These are phyloP conservation scores for Drosophila birchii DNA, from an alignment of 2,888 invertebrate genomes.

Conservation along the genomic window DNA sequence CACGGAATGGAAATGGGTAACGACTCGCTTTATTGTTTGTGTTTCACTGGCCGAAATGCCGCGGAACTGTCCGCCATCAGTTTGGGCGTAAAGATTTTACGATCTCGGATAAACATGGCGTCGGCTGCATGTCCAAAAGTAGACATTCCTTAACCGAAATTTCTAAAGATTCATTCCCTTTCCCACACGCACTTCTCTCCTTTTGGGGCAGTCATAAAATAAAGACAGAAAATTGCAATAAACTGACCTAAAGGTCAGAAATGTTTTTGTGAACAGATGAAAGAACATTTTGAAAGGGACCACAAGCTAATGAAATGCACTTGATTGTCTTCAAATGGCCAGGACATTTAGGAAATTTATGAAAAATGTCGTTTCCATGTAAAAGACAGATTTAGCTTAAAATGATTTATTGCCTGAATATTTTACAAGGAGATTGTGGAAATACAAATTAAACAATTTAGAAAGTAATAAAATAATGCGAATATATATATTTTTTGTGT, in stretches of 20 bases:
- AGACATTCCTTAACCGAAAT: slow-evolving; percentile 18
- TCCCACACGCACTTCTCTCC: neutral
- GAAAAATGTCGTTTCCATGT: neutral
- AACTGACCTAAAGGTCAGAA: slow-evolving; percentile 31
- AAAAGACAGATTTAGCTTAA: neutral
- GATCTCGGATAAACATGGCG: slow-evolving; percentile 37
- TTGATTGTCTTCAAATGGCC: slow-evolving; percentile 9
- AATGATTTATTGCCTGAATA: neutral
- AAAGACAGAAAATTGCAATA: slow-evolving; percentile 44
- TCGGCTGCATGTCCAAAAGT: slow-evolving; percentile 20
- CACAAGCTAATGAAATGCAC: slow-evolving; percentile 19
- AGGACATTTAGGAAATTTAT: neutral
- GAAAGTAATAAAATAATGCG: neutral
- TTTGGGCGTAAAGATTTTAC: slow-evolving; percentile 51
- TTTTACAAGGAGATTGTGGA: neutral
- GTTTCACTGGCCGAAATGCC: slow-evolving; percentile 11
- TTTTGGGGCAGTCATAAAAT: slow-evolving; percentile 28
- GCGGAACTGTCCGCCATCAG: slow-evolving; percentile 31
- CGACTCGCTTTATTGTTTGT: slow-evolving; percentile 51
- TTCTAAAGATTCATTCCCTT: neutral
- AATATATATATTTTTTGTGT: neutral
- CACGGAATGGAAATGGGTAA: slow-evolving; percentile 2
- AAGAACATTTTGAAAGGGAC: slow-evolving; percentile 1
- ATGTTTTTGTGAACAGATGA: slow-evolving; percentile 23
- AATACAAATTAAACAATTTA: neutral